Percentiles rank a stretch among this genome's conserved stretches.
Conservation (phyloP, 2,888 invertebrate species). For the Orthosia gothica region DNA sequence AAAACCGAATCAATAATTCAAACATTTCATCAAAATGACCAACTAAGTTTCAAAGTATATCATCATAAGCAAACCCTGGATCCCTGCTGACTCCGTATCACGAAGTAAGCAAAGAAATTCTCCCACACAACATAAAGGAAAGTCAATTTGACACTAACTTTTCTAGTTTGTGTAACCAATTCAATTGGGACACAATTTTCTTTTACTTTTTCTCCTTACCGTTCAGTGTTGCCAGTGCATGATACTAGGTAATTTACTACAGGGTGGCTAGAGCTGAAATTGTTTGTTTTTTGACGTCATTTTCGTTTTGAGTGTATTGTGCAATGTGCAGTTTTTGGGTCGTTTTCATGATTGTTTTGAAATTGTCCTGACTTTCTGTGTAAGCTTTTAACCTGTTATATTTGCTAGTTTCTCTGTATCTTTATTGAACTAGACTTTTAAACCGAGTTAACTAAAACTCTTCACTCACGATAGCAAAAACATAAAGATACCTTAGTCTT, state of each 20-base stretch:
- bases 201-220: slow-evolving; percentile 60
- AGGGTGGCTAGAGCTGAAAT: slow-evolving; percentile 45
- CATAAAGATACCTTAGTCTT: not conserved
- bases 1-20: not conserved
- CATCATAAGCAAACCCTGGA: not conserved
- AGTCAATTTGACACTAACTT: slow-evolving; percentile 64
- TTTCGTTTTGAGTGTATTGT: slow-evolving; percentile 11
- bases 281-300: slow-evolving; percentile 9
- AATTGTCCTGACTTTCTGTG: not conserved
- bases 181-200: slow-evolving; percentile 68
- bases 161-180: slow-evolving; percentile 69
- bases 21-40: slow-evolving; percentile 7
- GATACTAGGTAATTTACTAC: slow-evolving; percentile 37
- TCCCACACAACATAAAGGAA: slow-evolving; percentile 35
- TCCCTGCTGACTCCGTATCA: slow-evolving; percentile 18
- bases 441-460: not conserved
- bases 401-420: not conserved
- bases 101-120: slow-evolving; percentile 34
- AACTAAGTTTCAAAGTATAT: not conserved
- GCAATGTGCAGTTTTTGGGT: not conserved
- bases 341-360: slow-evolving; percentile 16
- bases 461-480: not conserved
- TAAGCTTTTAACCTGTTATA: not conserved
- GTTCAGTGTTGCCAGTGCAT: slow-evolving; percentile 51
- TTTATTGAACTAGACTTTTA: not conserved